Conservation (phyloP, 1,140 invertebrate genomes). For the Drosophila ficusphila region DNA sequence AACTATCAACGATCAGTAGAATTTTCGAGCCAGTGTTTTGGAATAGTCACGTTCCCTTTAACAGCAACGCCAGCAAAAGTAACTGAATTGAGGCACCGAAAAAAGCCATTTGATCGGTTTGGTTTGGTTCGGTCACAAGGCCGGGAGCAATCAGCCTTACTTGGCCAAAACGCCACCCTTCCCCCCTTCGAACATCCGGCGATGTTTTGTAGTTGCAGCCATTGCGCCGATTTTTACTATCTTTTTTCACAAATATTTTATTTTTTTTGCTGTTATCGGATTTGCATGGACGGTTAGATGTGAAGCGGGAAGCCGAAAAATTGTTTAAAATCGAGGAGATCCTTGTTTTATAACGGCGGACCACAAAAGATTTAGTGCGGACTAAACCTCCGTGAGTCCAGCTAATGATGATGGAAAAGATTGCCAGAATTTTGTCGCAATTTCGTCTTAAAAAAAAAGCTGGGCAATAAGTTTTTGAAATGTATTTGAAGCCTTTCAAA, state of each 20-base stretch:
- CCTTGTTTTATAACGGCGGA: slow-evolving; percentile 1
- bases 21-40: background rate
- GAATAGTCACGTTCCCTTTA: slow-evolving; percentile 11
- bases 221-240: slow-evolving; percentile 32
- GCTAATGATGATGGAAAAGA: slow-evolving; percentile 37
- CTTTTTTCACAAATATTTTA: slow-evolving; percentile 29
- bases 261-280: slow-evolving; percentile 58
- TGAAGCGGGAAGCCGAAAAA: slow-evolving; percentile 34
- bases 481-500: background rate
- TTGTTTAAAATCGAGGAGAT: slow-evolving; percentile 54
- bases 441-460: background rate
- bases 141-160: slow-evolving; percentile 60
- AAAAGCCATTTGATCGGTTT: slow-evolving; percentile 16
- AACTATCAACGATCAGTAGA: no score
- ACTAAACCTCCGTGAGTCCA: background rate
- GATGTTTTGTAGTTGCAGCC: slow-evolving; percentile 32
- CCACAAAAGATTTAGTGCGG: slow-evolving; percentile 11
- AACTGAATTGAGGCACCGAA: slow-evolving; percentile 68
- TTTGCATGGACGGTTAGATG: slow-evolving; percentile 51
- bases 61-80: slow-evolving; percentile 28
- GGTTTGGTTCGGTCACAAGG: background rate
- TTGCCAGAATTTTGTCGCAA: slow-evolving; percentile 8
- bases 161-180: background rate
- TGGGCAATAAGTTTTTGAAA: background rate
- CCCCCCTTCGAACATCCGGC: slow-evolving; percentile 8